Conservation (phyloP, 2,888 invertebrate genomes). For the Chymomyza amoena region DNA sequence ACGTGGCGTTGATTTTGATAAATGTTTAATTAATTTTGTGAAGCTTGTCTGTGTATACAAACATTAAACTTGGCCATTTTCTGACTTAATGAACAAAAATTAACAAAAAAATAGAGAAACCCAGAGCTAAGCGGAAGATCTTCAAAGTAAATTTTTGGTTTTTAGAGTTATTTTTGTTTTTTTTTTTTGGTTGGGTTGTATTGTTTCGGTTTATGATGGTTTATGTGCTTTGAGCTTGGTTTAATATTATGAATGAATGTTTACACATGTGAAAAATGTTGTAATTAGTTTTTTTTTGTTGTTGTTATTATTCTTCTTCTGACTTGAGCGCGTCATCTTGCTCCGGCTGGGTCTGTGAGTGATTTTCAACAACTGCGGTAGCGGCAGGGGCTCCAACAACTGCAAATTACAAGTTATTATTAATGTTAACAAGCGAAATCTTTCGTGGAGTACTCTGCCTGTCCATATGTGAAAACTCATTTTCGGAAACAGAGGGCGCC, state of each 20-base stretch:
- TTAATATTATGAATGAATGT: slow-evolving; percentile 71
- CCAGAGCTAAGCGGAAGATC: slow-evolving; percentile 65
- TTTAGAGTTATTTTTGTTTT: slow-evolving; percentile 32
- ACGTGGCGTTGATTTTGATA: slow-evolving; percentile 70
- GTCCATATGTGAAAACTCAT: slow-evolving; percentile 59
- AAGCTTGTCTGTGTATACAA: slow-evolving; percentile 22
- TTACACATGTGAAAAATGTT: slow-evolving; percentile 74
- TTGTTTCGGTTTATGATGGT: slow-evolving; percentile 63
- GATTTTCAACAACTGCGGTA: slow-evolving; percentile 66
- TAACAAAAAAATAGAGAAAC: slow-evolving; percentile 68
- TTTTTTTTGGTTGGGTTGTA: slow-evolving; percentile 31
- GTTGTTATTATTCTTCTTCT: background rate
- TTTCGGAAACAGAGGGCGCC: slow-evolving; percentile 55
- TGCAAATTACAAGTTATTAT: slow-evolving; percentile 74
- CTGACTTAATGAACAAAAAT: slow-evolving; percentile 74
- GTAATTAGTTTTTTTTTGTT: slow-evolving; percentile 64
- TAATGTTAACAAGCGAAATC: slow-evolving; percentile 76
- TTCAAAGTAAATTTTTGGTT: slow-evolving; percentile 60
- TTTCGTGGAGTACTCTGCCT: slow-evolving; percentile 32
- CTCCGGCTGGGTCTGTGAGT: slow-evolving; percentile 40
- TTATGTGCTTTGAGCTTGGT: slow-evolving; percentile 34
- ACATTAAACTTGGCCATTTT: slow-evolving; percentile 70
- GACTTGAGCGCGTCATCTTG: slow-evolving; percentile 14
- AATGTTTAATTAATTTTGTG: slow-evolving; percentile 74
- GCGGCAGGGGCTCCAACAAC: slow-evolving; percentile 44